Percentiles rank a stretch among this genome's conserved stretches.
These are phyloP conservation scores for Pandion haliaetus DNA, from an alignment of 2,113 vertebrate genomes.

Conservation along the genomic window DNA sequence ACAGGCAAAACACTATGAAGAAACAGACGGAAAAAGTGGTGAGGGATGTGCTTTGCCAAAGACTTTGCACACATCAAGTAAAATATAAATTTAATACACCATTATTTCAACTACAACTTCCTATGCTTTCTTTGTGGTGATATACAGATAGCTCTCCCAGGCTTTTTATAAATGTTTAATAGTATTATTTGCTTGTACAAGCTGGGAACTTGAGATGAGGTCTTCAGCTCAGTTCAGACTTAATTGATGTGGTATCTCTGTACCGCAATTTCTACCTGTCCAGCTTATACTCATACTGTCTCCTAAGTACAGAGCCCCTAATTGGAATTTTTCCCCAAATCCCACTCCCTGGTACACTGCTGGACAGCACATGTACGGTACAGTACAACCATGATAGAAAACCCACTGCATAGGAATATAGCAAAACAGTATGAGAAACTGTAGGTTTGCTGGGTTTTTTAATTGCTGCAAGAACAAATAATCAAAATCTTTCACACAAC, in stretches of 20 bases:
- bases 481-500: neutral
- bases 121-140: neutral
- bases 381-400: neutral
- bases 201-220: neutral
- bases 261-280: neutral
- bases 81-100: neutral
- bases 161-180: slow-evolving; percentile 11
- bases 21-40: neutral
- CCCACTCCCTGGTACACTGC: neutral
- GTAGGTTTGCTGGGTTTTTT: neutral
- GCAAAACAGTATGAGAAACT: neutral
- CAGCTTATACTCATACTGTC: neutral
- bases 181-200: neutral
- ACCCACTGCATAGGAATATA: neutral
- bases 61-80: neutral
- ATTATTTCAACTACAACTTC: neutral
- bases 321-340: neutral
- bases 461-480: neutral
- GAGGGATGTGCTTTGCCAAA: neutral
- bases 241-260: neutral
- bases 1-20: neutral
- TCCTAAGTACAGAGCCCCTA: neutral
- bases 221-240: neutral
- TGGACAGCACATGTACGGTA: neutral
- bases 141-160: neutral